Conservation (phyloP, 1,140 invertebrate species). For the Euwallacea similis region DNA sequence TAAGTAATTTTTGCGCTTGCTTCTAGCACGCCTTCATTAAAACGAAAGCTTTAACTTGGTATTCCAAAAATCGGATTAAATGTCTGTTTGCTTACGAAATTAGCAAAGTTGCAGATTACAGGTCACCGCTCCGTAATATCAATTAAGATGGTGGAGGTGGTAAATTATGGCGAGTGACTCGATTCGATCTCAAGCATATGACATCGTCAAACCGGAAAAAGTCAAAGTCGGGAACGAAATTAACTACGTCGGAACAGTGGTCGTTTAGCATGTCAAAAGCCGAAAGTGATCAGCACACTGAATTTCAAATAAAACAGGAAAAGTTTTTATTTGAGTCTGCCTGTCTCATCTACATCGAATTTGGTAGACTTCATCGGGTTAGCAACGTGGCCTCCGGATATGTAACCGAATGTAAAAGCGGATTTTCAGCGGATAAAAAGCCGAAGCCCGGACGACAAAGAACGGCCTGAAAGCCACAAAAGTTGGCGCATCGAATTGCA, state of each 20-base stretch:
- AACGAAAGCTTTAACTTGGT: too few relatives aligned
- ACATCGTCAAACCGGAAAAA: too few relatives aligned
- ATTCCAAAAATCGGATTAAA: too few relatives aligned
- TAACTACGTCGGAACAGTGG: constrained; percentile 16
- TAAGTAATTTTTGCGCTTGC: too few relatives aligned
- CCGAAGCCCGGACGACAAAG: constrained; percentile 26
- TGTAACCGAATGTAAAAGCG: constrained; percentile 43
- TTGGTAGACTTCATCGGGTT: constrained; percentile 50
- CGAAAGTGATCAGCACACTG: constrained; percentile 46
- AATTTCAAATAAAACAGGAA: constrained; percentile 49
- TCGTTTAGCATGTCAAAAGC: constrained; percentile 38
- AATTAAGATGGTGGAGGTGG: too few relatives aligned
- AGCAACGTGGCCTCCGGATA: constrained; percentile 47
- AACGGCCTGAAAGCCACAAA: constrained; percentile 20
- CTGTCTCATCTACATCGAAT: constrained; percentile 51
- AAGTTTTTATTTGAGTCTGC: constrained; percentile 48
- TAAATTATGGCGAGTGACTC: too few relatives aligned
- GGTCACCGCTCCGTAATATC: too few relatives aligned
- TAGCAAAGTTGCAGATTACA: too few relatives aligned
- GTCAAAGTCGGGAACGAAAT: constrained; percentile 7
- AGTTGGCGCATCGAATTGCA: constrained; percentile 14
- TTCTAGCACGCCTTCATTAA: too few relatives aligned
- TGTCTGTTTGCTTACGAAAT: too few relatives aligned
- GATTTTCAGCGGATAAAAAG: constrained; percentile 42
- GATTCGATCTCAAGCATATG: too few relatives aligned